Conservation (phyloP, 1,140 invertebrate species). For the Papilio aristodemus region DNA sequence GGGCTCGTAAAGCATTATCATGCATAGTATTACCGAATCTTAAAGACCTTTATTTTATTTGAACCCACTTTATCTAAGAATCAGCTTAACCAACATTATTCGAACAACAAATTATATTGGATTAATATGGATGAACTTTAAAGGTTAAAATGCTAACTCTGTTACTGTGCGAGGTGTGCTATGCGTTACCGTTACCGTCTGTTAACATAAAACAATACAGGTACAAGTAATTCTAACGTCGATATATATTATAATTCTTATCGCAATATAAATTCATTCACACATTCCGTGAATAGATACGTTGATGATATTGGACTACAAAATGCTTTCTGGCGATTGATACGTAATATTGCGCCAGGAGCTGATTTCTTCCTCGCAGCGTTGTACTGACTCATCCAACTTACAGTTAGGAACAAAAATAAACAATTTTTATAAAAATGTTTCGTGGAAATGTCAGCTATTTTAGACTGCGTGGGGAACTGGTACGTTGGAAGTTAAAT, state of each 20-base stretch:
- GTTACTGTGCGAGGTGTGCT: too few relatives aligned
- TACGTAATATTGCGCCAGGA: not conserved
- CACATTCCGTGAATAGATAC: not conserved
- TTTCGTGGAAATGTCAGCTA: constrained; percentile 20
- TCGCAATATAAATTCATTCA: not conserved
- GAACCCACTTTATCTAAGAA: too few relatives aligned
- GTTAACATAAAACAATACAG: too few relatives aligned
- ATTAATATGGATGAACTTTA: too few relatives aligned
- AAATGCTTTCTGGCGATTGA: constrained; percentile 13
- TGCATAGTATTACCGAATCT: too few relatives aligned
- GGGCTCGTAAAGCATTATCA: too few relatives aligned
- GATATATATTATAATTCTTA: not conserved
- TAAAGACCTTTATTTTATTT: too few relatives aligned
- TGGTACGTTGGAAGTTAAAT: not conserved
- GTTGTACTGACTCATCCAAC: constrained; percentile 7
- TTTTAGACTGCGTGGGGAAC: constrained; percentile 17
- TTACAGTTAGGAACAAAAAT: constrained; percentile 2
- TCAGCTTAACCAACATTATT: too few relatives aligned
- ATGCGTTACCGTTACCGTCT: too few relatives aligned
- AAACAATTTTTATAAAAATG: constrained; percentile 21
- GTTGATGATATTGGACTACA: not conserved
- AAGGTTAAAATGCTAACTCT: too few relatives aligned
- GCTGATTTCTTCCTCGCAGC: not conserved
- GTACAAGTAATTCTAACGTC: too few relatives aligned
- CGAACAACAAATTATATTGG: too few relatives aligned